Percentiles rank a stretch among this genome's conserved stretches.
Evolutionary conservation across 2,888 invertebrate species (phyloP).

Genomic region (Tenodera sinensis): DNA sequence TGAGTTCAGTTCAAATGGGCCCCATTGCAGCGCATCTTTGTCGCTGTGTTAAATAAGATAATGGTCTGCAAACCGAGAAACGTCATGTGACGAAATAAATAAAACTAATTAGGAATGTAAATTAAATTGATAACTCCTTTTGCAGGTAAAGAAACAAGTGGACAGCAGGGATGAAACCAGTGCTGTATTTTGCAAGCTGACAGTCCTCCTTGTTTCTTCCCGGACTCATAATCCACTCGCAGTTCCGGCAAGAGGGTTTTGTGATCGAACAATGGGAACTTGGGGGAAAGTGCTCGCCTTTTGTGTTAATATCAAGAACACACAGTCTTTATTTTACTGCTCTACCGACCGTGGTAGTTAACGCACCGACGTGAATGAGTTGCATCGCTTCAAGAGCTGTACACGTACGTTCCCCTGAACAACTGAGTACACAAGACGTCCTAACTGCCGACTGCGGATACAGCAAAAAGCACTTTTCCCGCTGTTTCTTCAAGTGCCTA

Average conservation of each 20-base stretch:
- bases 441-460: background rate
- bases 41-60: no score
- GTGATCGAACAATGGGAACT: background rate
- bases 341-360: background rate
- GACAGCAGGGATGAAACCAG: background rate
- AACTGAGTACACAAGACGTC: background rate
- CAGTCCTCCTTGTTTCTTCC: background rate
- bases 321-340: background rate
- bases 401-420: background rate
- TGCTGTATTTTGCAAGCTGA: background rate
- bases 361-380: background rate
- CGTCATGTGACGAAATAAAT: no score
- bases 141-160: background rate
- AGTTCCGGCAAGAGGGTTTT: background rate
- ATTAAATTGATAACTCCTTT: background rate
- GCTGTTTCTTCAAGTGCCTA: background rate
- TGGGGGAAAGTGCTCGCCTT: background rate
- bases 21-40: no score
- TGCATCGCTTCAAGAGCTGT: background rate
- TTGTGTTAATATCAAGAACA: background rate
- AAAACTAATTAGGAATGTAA: background rate
- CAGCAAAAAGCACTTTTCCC: background rate
- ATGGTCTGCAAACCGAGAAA: no score
- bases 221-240: background rate
- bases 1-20: no score